Percentiles rank a stretch among this genome's conserved stretches.
Evolutionary conservation across 2,797 vertebrate species (phyloP).

Genomic region (Enteromius mattozi): DNA sequence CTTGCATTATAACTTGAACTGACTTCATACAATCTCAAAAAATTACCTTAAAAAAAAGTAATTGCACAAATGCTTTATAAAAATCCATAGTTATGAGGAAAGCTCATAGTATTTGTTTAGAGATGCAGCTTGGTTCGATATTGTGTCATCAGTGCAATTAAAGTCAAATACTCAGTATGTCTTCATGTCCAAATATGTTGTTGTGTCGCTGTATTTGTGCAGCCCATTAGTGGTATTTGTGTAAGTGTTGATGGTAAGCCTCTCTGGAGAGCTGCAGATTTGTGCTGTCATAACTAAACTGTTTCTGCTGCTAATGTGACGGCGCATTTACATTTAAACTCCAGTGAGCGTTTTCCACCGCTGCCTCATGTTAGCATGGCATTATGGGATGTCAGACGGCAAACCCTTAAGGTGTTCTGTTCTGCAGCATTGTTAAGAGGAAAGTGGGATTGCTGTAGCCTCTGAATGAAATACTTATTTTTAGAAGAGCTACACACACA

Average conservation of each 20-base stretch:
- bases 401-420: constrained; percentile 53
- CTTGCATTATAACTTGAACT: not conserved
- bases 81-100: not conserved
- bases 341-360: constrained; percentile 21
- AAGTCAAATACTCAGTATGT: not conserved
- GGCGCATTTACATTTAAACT: constrained; percentile 53
- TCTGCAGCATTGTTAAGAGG: constrained; percentile 20
- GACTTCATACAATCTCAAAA: not conserved
- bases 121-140: not conserved
- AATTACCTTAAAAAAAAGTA: not conserved
- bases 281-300: constrained; percentile 30
- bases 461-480: constrained; percentile 63
- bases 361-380: constrained; percentile 22
- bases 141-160: not conserved
- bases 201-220: not conserved
- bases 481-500: constrained; percentile 51
- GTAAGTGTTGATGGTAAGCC: constrained; percentile 26
- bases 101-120: not conserved
- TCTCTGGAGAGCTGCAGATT: constrained; percentile 43
- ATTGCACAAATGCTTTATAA: not conserved
- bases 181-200: not conserved
- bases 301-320: constrained; percentile 20
- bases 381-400: constrained; percentile 51
- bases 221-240: not conserved
- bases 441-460: constrained; percentile 27